phyloP scores from a whole-genome alignment of 2,797 vertebrate genomes.

The Lepus oiostolus region DNA sequence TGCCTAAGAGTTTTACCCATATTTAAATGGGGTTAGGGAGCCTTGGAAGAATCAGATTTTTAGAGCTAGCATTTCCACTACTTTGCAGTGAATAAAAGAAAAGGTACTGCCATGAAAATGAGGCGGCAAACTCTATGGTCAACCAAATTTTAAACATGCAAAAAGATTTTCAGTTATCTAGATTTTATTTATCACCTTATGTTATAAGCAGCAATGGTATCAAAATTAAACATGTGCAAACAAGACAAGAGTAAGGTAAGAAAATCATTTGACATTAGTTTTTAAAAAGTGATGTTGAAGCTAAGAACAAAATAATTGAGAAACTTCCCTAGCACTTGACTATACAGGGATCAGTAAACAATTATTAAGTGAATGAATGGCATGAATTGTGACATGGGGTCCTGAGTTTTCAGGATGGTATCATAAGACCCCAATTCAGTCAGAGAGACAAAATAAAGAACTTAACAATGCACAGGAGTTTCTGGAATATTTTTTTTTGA shows the following conservation, averaged over 20 bases:
- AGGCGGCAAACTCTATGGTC: not conserved
- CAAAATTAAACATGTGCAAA: not conserved
- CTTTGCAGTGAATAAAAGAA: not conserved
- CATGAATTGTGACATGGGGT: not conserved
- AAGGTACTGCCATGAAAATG: not conserved
- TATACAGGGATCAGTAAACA: not conserved
- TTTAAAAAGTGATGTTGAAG: not conserved
- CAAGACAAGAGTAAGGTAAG: not conserved
- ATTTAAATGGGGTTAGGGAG: not conserved
- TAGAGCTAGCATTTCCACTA: not conserved
- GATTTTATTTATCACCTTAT: not conserved
- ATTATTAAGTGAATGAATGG: slow-evolving; percentile 8
- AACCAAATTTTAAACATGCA: not conserved
- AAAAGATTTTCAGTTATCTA: not conserved
- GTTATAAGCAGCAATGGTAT: not conserved
- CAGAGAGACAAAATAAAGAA: not conserved
- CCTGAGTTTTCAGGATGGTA: not conserved
- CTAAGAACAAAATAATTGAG: not conserved
- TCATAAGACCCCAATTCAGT: not conserved
- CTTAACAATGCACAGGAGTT: not conserved
- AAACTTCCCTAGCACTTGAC: not conserved
- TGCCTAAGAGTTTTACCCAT: not conserved
- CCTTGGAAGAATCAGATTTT: not conserved
- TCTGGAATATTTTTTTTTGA: not conserved
- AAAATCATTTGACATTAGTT: not conserved